These are phyloP conservation scores for Alloscopus bannaensis DNA, from an alignment of 2,888 invertebrate species.

Conservation along the genomic window DNA sequence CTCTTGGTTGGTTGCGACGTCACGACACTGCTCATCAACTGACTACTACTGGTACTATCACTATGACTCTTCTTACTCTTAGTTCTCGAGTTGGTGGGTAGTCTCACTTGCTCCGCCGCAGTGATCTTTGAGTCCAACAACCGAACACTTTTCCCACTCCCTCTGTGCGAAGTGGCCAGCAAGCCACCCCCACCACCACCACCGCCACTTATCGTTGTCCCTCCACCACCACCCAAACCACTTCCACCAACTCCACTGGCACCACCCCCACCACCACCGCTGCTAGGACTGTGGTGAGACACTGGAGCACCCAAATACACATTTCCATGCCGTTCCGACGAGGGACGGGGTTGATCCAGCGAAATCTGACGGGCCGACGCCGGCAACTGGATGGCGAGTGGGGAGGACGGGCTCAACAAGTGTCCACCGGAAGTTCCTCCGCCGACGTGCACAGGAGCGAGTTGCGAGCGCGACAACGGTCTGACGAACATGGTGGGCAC, in stretches of 20 bases:
- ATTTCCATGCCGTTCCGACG: constrained; percentile 90
- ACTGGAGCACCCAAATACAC: constrained; percentile 93
- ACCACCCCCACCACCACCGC: constrained; percentile 41
- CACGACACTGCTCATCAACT: too few relatives aligned
- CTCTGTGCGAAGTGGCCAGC: constrained; percentile 41
- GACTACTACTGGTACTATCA: constrained; percentile 76
- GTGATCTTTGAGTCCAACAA: constrained; percentile 73
- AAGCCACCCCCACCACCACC: constrained; percentile 39
- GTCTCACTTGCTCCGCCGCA: constrained; percentile 75
- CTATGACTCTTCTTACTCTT: constrained; percentile 71
- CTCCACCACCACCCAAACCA: constrained; percentile 27
- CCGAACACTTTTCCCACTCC: constrained; percentile 63
- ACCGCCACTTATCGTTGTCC: constrained; percentile 42
- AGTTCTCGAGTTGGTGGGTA: constrained; percentile 72
- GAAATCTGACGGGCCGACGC: constrained; percentile 76
- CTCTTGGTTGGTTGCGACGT: constrained; percentile 71
- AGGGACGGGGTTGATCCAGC: constrained; percentile 85
- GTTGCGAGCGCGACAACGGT: constrained; percentile 72
- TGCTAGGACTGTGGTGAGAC: constrained; percentile 55
- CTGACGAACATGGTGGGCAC: constrained; percentile 71
- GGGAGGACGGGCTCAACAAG: constrained; percentile 42
- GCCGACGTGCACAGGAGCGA: constrained; percentile 67
- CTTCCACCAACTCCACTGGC: constrained; percentile 17
- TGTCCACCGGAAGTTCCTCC: constrained; percentile 17
- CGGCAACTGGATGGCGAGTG: constrained; percentile 42